Conservation (phyloP, 2,797 vertebrate species). For the Natrix natrix region DNA sequence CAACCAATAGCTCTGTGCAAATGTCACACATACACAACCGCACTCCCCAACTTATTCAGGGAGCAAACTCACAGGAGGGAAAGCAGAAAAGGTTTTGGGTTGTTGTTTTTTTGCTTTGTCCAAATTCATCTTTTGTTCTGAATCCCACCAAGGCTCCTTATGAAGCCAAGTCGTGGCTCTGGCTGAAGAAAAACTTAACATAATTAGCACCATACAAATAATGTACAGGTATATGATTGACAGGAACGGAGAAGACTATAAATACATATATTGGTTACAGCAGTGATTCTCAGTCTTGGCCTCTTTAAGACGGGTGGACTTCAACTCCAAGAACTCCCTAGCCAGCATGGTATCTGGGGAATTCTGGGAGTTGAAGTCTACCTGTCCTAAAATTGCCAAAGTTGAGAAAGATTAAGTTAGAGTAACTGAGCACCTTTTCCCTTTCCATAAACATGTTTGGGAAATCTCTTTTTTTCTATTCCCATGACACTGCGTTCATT, state of each 20-base stretch:
- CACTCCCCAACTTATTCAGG: neutral
- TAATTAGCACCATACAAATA: neutral
- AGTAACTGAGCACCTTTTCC: neutral
- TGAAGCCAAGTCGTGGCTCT: neutral
- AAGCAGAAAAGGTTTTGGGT: neutral
- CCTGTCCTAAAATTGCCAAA: neutral
- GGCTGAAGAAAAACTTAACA: neutral
- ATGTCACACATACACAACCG: neutral
- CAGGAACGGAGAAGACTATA: neutral
- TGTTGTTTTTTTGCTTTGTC: neutral
- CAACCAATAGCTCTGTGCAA: neutral
- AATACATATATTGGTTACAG: neutral
- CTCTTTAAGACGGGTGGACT: neutral
- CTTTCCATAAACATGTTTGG: neutral
- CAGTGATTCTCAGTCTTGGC: neutral
- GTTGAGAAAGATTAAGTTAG: neutral
- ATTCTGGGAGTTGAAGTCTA: neutral
- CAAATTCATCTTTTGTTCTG: neutral
- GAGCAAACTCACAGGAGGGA: neutral
- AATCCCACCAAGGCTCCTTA: neutral
- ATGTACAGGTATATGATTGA: neutral
- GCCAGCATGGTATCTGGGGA: neutral
- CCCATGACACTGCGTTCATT: neutral
- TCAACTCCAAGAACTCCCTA: neutral
- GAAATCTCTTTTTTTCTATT: neutral